Evolutionary conservation across 2,888 invertebrate species (phyloP).

Genomic region (Calameuta pallipes): DNA sequence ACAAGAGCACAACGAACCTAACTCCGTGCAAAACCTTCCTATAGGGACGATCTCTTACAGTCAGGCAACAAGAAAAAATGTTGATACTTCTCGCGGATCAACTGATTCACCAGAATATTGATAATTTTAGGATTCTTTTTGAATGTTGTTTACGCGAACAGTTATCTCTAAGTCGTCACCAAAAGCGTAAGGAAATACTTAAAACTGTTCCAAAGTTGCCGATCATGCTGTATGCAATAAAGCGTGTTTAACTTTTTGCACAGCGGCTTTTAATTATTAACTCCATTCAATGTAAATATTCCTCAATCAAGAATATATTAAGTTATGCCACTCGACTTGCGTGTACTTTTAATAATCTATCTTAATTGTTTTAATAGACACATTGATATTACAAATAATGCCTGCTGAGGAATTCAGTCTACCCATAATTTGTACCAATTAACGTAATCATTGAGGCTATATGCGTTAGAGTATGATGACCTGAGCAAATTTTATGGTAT

Average conservation of each 20-base stretch:
- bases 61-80: constrained; percentile 29
- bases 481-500: not conserved
- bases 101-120: constrained; percentile 16
- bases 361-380: not conserved
- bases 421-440: no score
- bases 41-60: constrained; percentile 23
- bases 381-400: constrained; percentile 1
- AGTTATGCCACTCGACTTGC: not conserved
- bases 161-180: not conserved
- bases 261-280: not conserved
- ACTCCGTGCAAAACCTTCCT: constrained; percentile 20
- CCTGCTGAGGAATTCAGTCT: no score
- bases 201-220: constrained; percentile 20
- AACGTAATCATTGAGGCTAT: no score
- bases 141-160: not conserved
- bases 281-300: constrained; percentile 44
- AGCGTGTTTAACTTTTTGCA: not conserved
- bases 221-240: not conserved
- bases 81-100: constrained; percentile 21
- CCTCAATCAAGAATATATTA: constrained; percentile 39
- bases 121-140: not conserved
- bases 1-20: not conserved
- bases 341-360: not conserved
- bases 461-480: no score
- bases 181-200: constrained; percentile 21